phyloP scores from a whole-genome alignment of 2,888 invertebrate species.

The Hemithea aestivaria region DNA sequence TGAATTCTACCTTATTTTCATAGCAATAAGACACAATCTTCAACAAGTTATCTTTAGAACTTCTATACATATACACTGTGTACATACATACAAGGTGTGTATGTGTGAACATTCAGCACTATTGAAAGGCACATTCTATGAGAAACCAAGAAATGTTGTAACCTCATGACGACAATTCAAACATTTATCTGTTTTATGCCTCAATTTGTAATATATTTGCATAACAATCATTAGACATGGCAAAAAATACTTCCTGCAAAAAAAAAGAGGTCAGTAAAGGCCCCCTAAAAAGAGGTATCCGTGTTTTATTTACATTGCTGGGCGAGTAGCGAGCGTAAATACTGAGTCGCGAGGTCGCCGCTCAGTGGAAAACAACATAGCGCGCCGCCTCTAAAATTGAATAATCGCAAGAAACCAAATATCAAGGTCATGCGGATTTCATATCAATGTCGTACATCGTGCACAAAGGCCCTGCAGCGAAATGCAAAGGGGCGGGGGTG shows the following conservation, averaged over 20 bases:
- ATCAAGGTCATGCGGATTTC: slow-evolving; percentile 79
- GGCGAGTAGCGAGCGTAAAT: slow-evolving; percentile 56
- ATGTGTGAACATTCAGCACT: slow-evolving; percentile 40
- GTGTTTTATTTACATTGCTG: slow-evolving; percentile 75
- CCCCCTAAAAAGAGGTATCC: slow-evolving; percentile 48
- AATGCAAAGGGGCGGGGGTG: slow-evolving; percentile 80
- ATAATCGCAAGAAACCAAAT: slow-evolving; percentile 74
- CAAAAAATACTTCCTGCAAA: slow-evolving; percentile 40
- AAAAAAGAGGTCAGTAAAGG: slow-evolving; percentile 63
- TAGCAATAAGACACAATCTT: slow-evolving; percentile 42
- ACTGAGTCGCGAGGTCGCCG: slow-evolving; percentile 56
- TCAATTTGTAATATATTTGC: slow-evolving; percentile 21
- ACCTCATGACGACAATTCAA: slow-evolving; percentile 11
- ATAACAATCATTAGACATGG: slow-evolving; percentile 28
- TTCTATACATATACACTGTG: slow-evolving; percentile 56
- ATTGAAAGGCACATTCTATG: slow-evolving; percentile 23
- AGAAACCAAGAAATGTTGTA: slow-evolving; percentile 13
- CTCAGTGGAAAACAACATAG: slow-evolving; percentile 65
- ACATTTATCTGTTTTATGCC: slow-evolving; percentile 8
- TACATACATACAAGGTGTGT: slow-evolving; percentile 48
- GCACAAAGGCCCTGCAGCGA: slow-evolving; percentile 78
- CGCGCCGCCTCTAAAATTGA: slow-evolving; percentile 61
- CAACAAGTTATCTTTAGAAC: slow-evolving; percentile 39
- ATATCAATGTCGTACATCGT: slow-evolving; percentile 78
- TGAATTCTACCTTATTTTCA: slow-evolving; percentile 46